A percentile compares a stretch with the other conserved stretches of the same genome.
These are phyloP conservation scores for Belgica antarctica DNA, from an alignment of 2,888 invertebrate species.

Conservation along the genomic window DNA sequence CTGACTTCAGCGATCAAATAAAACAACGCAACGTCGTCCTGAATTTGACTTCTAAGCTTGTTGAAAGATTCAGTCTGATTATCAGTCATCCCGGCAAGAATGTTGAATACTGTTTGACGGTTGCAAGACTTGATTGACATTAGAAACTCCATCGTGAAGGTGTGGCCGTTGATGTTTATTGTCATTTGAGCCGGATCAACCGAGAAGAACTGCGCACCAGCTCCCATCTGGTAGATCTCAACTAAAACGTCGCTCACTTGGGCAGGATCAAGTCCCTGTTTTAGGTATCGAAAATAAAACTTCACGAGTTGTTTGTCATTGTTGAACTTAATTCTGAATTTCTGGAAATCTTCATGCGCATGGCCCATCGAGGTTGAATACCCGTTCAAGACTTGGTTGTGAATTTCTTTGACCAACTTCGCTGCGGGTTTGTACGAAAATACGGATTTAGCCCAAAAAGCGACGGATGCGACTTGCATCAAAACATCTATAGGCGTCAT, in stretches of 20 bases:
- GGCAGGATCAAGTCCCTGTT: slow-evolving; percentile 38
- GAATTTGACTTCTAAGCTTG: slow-evolving; percentile 27
- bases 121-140: slow-evolving; percentile 36
- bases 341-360: slow-evolving; percentile 28
- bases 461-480: slow-evolving; percentile 38
- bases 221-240: slow-evolving; percentile 42
- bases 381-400: slow-evolving; percentile 35
- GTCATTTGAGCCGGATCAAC: slow-evolving; percentile 39
- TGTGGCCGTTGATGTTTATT: slow-evolving; percentile 38
- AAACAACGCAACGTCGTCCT: slow-evolving; percentile 36
- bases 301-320: slow-evolving; percentile 38
- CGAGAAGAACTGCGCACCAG: slow-evolving; percentile 23
- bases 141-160: slow-evolving; percentile 40
- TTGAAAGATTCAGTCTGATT: slow-evolving; percentile 34
- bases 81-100: slow-evolving; percentile 14
- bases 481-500: slow-evolving; percentile 35
- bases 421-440: slow-evolving; percentile 38
- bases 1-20: slow-evolving; percentile 28
- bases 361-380: slow-evolving; percentile 25
- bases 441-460: slow-evolving; percentile 37
- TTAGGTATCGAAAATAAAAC: slow-evolving; percentile 39
- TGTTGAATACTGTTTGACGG: slow-evolving; percentile 36
- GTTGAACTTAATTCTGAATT: slow-evolving; percentile 34
- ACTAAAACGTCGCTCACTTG: slow-evolving; percentile 39
- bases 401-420: slow-evolving; percentile 37